Evolutionary conservation across 2,888 invertebrate species (phyloP), one percentile per base, ranked within the genome.

Genomic region (Ophioninae sp.): DNA sequence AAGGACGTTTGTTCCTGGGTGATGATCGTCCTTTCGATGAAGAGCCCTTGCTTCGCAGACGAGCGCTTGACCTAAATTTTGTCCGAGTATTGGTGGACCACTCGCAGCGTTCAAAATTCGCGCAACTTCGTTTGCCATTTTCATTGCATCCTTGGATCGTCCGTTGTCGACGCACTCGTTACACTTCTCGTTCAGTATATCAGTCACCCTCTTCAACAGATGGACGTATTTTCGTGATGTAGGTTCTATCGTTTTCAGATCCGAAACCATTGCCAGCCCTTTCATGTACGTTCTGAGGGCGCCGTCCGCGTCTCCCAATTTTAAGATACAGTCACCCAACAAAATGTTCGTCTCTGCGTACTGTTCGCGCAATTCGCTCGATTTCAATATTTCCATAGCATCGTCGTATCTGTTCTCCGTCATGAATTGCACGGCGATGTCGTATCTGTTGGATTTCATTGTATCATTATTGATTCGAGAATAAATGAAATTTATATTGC

Each of bases 151-250:
- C 59, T 81, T 64, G 23, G 62, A 7, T 41, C 56, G 70, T 39
- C 44, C 74, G 6, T 81, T 67, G 10, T 81, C 83, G 59, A 81
- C 17, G 7, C 84, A 86, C 5, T 41, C 17, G n/a, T 75, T 74
- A 20, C 86, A 84, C 0, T 68, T 69, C 17, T 79, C 61, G 79
- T 87, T 87, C 23, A 87, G 10, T 7, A 89, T 86, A 74, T 87
- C 86, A 21, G 82, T 76, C 69, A 88, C 83, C 6, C 88, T 85
- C 41, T 86, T 80, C 0, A 82, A 56, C 37, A 87, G 50, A 17
- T 74, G 23, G 74, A 79, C 21, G 10, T 79, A 84, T n/a, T 80
- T 72, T 64, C 61, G 65, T 17, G 78, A 81, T 20, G 77, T 69
- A 7, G 23, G 17, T 62, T 79, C 68, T 50, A 78, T 81, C 5